Evolutionary conservation across 2,888 invertebrate genomes (phyloP).

Genomic region (Ectobius pallidus): DNA sequence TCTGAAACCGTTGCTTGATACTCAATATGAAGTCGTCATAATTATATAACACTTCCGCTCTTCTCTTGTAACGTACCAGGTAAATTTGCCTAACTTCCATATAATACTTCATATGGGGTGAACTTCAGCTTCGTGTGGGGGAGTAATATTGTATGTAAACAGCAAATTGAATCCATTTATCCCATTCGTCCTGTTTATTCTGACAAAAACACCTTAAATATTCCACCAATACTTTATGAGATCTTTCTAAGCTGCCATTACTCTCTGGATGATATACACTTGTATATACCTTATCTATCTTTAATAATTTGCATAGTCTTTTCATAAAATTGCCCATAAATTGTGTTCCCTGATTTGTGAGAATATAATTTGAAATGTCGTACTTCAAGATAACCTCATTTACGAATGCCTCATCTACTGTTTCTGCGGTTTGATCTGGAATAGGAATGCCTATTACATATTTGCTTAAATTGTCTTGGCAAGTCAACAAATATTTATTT

Average conservation of each 20-base stretch:
- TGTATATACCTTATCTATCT: too few relatives aligned
- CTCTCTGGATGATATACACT: too few relatives aligned
- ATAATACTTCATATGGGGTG: not conserved
- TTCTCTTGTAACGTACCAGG: not conserved
- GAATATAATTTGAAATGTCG: not conserved
- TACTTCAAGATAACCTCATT: constrained; percentile 40
- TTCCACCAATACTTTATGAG: not conserved
- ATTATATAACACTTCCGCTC: too few relatives aligned
- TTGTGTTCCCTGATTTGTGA: not conserved
- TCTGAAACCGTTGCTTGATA: not conserved
- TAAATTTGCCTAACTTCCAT: not conserved
- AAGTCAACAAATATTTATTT: not conserved
- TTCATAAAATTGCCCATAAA: not conserved
- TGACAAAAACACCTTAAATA: not conserved
- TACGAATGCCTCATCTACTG: constrained; percentile 46
- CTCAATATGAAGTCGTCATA: too few relatives aligned
- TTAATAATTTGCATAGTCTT: not conserved
- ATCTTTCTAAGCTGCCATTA: not conserved
- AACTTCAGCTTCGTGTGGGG: not conserved
- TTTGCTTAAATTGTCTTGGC: constrained; percentile 5
- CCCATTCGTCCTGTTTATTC: not conserved
- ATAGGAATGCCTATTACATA: too few relatives aligned
- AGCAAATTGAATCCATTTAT: too few relatives aligned
- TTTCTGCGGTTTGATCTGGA: too few relatives aligned
- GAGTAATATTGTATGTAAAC: not conserved